These are phyloP conservation scores for Drosophila rubida DNA, from an alignment of 2,888 invertebrate genomes.

Conservation along the genomic window DNA sequence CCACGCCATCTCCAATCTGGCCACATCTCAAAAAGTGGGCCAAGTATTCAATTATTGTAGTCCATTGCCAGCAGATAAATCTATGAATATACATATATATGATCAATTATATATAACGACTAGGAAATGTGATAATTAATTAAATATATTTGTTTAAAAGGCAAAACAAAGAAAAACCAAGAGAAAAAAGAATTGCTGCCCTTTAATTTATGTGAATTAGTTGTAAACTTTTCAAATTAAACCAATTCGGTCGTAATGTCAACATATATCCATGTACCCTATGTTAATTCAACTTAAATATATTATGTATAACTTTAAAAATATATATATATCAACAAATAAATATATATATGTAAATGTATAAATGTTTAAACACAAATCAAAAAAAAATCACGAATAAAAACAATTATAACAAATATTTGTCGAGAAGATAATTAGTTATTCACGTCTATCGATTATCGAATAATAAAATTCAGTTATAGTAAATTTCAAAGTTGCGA, in stretches of 20 bases:
- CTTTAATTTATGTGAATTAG: constrained; percentile 48
- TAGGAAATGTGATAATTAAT: constrained; percentile 75
- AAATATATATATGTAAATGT: constrained; percentile 5
- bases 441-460: too few relatives aligned
- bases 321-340: constrained; percentile 3
- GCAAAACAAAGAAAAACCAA: constrained; percentile 19
- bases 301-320: constrained; percentile 11
- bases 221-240: constrained; percentile 28
- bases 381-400: constrained; percentile 13
- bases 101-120: constrained; percentile 33
- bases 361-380: constrained; percentile 6
- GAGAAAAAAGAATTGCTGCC: constrained; percentile 31
- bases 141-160: constrained; percentile 47
- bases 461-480: too few relatives aligned
- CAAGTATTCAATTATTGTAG: constrained; percentile 54
- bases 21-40: constrained; percentile 14
- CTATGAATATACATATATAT: constrained; percentile 23
- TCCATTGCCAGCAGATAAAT: constrained; percentile 39
- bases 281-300: constrained; percentile 23
- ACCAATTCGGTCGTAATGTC: constrained; percentile 25
- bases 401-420: not conserved
- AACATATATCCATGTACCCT: constrained; percentile 26
- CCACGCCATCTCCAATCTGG: constrained; percentile 60
- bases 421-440: too few relatives aligned
- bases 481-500: too few relatives aligned